Percentiles rank a stretch among this genome's conserved stretches.
Conservation (phyloP, 2,888 invertebrate species). For the Aphrophora alni region DNA sequence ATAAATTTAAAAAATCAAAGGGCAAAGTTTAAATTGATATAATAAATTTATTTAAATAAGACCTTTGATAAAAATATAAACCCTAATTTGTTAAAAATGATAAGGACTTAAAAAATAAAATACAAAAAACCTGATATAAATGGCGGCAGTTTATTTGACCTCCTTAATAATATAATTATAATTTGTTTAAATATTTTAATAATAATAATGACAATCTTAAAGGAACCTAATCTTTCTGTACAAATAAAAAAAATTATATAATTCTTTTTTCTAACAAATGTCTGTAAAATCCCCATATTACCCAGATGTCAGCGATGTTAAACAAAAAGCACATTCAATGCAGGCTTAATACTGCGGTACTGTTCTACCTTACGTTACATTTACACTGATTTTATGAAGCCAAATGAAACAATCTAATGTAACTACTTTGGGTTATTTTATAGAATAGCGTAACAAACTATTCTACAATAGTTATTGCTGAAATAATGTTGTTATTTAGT, state of each 20-base stretch:
- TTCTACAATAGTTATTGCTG: neutral
- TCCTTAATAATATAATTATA: conserved; percentile 41
- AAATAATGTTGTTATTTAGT: neutral
- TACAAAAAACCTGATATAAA: conserved; percentile 35
- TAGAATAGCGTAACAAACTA: neutral
- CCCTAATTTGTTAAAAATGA: neutral
- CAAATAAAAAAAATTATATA: conserved; percentile 18
- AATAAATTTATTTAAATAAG: too few species aligned
- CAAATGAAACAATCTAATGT: neutral
- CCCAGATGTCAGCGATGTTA: neutral
- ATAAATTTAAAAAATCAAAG: too few species aligned
- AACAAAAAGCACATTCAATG: neutral
- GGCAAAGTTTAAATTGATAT: too few species aligned
- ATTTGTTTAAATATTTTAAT: neutral
- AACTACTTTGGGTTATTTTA: neutral
- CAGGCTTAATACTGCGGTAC: neutral
- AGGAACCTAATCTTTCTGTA: conserved; percentile 40
- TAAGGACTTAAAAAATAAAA: conserved; percentile 30
- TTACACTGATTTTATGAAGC: neutral
- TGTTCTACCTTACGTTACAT: neutral
- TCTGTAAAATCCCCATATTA: neutral
- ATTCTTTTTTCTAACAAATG: neutral
- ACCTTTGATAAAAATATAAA: too few species aligned
- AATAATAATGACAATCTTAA: conserved; percentile 35
- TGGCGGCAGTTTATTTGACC: conserved; percentile 37